phyloP scores from a whole-genome alignment of 2,888 invertebrate genomes.

The Nemotelus nigrinus region DNA sequence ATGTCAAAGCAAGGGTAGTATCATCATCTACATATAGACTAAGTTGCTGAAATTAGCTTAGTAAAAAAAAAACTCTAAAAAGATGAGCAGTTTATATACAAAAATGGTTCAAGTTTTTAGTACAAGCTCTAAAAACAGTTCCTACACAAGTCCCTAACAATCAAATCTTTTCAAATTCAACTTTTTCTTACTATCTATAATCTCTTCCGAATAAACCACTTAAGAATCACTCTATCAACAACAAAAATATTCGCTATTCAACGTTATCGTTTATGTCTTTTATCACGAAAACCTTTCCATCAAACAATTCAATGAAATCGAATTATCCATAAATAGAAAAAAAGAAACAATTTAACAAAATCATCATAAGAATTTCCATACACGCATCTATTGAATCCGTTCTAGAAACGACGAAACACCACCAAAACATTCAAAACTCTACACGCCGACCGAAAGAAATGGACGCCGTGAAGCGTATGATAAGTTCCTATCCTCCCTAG shows the following conservation, averaged over 20 bases:
- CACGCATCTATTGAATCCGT: constrained; percentile 33
- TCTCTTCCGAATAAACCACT: neutral
- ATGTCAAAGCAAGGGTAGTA: too few species aligned
- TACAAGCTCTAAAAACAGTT: too few species aligned
- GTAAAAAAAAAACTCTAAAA: too few species aligned
- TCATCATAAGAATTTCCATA: constrained; percentile 32
- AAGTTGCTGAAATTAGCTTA: too few species aligned
- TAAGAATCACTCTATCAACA: neutral
- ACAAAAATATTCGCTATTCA: neutral
- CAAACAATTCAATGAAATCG: constrained; percentile 30
- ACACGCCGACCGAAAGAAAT: too few species aligned
- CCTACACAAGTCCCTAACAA: too few species aligned
- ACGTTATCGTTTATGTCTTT: constrained; percentile 22
- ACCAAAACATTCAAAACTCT: neutral
- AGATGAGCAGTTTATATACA: too few species aligned
- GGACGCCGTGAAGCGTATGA: too few species aligned
- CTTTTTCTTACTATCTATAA: too few species aligned
- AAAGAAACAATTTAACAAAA: constrained; percentile 35
- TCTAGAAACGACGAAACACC: constrained; percentile 8
- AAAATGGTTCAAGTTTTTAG: too few species aligned
- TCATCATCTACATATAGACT: too few species aligned
- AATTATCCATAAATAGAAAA: constrained; percentile 31
- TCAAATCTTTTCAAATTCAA: too few species aligned
- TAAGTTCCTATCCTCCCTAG: neutral
- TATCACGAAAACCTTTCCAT: constrained; percentile 31